Evolutionary conservation across 2,113 vertebrate species (phyloP), one percentile per base, ranked within the genome.

Genomic region (Irena cyanogastra): DNA sequence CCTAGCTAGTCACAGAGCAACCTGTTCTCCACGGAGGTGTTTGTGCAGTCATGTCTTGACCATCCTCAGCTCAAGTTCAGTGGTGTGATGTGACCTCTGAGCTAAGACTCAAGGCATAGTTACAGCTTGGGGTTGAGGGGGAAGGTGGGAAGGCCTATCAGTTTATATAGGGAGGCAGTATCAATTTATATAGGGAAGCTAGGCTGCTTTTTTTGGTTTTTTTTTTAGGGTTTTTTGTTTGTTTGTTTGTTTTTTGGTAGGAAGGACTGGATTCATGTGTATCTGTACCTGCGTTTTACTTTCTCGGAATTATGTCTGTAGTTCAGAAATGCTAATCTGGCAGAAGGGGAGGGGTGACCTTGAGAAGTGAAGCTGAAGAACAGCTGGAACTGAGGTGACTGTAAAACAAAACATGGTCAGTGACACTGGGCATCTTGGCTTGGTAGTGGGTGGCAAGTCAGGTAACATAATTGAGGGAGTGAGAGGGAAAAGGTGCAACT

Each of bases 81-180:
- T 10, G 30, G 4, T 66, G 6, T 78, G 35, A 92, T 66, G 6
- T 78, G 35, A 92, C 21, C 33, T 31, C 72, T 63, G 59, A 80
- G 45, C 54, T 57, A 37, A 68, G 71, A 24, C 11, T 65, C 16
- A 22, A 10, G 23, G 41, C 15, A 19, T 41, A 60, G 71, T 70
- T 81, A 16, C 6, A 45, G 30, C 9, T 26, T 50, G 39, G 6
- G 16, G 1, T 7, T 61, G 14, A 23, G 22, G 4, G 26, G 19
- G n/a, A 63, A 35, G 52, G 45, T 4, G 3, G 16, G 35, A 33
- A 57, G n/a, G n/a, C 44, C 1, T 42, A 45, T 9, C 31, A n/a
- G 0, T 44, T 72, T 26, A 8, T 50, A 8, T 12, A 50, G 3
- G 18, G 33, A 27, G 26, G 26, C 24, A 60, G 0, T n/a, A 31